phyloP scores from a whole-genome alignment of 2,888 invertebrate genomes.

The Bibio marci region DNA sequence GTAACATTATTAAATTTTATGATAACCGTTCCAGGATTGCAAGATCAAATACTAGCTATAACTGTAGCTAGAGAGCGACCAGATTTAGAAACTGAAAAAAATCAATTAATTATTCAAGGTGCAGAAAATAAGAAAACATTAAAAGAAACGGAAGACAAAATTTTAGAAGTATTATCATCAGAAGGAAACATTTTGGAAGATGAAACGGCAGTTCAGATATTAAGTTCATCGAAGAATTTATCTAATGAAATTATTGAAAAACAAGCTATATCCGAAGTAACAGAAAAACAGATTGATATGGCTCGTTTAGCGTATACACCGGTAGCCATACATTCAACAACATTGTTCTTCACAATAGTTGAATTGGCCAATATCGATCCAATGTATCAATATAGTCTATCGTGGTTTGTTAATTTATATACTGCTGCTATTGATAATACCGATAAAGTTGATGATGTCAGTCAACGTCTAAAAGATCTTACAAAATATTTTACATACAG shows the following conservation, averaged over 20 bases:
- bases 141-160: constrained; percentile 84
- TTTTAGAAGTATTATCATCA: constrained; percentile 56
- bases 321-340: constrained; percentile 76
- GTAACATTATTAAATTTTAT: constrained; percentile 83
- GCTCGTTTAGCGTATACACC: constrained; percentile 76
- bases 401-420: constrained; percentile 86
- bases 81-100: constrained; percentile 80
- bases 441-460: constrained; percentile 66
- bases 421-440: constrained; percentile 73
- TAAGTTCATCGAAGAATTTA: constrained; percentile 77
- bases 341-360: constrained; percentile 82
- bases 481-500: constrained; percentile 73
- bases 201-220: constrained; percentile 73
- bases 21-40: constrained; percentile 74
- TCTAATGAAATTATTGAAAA: constrained; percentile 85
- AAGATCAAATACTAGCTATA: constrained; percentile 77
- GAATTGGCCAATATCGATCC: constrained; percentile 85
- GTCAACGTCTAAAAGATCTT: constrained; percentile 53
- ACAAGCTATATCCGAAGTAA: constrained; percentile 74
- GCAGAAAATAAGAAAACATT: constrained; percentile 64
- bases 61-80: constrained; percentile 85
- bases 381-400: constrained; percentile 92
- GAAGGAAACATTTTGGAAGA: constrained; percentile 76
- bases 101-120: constrained; percentile 69
- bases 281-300: constrained; percentile 76